Base-by-base conservation (phyloP, 2,888 invertebrate species). In the Euplexia lucipara region DNA sequence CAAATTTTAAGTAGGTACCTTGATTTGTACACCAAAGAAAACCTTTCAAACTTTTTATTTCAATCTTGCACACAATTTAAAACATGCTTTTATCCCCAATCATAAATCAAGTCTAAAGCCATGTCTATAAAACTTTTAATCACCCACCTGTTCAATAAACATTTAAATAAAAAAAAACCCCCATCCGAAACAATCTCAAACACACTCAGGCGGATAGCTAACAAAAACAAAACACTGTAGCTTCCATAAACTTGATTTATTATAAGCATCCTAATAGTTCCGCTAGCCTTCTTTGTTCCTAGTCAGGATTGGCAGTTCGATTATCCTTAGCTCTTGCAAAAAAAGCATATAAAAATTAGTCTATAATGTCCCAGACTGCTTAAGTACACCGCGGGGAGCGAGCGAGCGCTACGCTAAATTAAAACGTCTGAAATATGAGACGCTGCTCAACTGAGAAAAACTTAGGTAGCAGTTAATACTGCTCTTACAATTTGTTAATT, bases 261-360 rank as follows among this genome's bases (percentile, higher is more conserved):
- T 88, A 88, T 87, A 74, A 59, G 75, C 56, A 89, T 79, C 84
- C 81, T 86, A 87, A 79, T 90, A 90, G 90, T 89, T 89, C 79
- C 81, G 74, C 45, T 82, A 78, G 83, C 81, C 67, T 86, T 83
- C 90, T 91, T 93, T 93, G 91, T 92, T 89, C 90, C 72, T 74
- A 75, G 83, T 83, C 86, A 78, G 90, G 94, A 94, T 94, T 94
- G 95, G 93, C 95, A 94, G 91, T 92, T 95, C 94, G 93, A 94
- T 95, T 94, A 94, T 93, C 91, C 90, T 81, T 79, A 78, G 84
- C 89, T 89, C 87, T 84, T 85, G 86, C 86, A 93, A 93, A 94
- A 94, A 93, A 88, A 90, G 88, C 86, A 87, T 86, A 91, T 91
- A 94, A 94, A 92, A 94, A 93, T 92, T 92, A 89, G 92, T 89